Evolutionary conservation across 2,888 invertebrate genomes (phyloP).

Genomic region (Holacanthella duospinosa): DNA sequence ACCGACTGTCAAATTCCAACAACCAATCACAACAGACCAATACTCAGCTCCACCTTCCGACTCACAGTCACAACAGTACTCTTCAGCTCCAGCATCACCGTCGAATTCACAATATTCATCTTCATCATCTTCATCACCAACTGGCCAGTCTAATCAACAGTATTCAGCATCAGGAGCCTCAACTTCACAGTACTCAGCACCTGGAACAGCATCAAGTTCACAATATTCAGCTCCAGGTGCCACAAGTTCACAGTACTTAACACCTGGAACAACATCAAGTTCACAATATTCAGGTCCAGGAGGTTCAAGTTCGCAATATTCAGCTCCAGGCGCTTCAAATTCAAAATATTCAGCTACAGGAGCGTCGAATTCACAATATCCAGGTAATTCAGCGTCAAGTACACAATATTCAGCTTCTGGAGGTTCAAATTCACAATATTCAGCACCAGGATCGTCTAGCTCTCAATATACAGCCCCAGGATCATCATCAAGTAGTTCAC

Average conservation of each 20-base stretch:
- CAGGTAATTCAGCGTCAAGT: neutral
- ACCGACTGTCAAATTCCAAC: neutral
- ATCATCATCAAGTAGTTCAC: too few relatives aligned
- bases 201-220: neutral
- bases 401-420: too few relatives aligned
- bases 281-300: too few relatives aligned
- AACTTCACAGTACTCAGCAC: neutral
- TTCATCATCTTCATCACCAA: too few relatives aligned
- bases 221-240: neutral
- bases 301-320: too few relatives aligned
- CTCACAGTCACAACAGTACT: neutral
- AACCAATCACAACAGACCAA: neutral
- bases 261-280: too few relatives aligned
- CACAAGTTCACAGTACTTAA: too few relatives aligned
- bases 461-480: too few relatives aligned
- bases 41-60: neutral
- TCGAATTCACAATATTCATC: neutral
- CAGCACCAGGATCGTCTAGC: too few relatives aligned
- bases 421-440: neutral
- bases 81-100: neutral
- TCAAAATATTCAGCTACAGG: too few relatives aligned
- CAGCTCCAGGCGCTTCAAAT: too few relatives aligned
- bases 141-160: constrained; percentile 4
- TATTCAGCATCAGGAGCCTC: neutral
- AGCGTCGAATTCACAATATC: too few relatives aligned